Evolutionary conservation across 2,797 vertebrate genomes (phyloP).

Genomic region (Lacerta bilineata): DNA sequence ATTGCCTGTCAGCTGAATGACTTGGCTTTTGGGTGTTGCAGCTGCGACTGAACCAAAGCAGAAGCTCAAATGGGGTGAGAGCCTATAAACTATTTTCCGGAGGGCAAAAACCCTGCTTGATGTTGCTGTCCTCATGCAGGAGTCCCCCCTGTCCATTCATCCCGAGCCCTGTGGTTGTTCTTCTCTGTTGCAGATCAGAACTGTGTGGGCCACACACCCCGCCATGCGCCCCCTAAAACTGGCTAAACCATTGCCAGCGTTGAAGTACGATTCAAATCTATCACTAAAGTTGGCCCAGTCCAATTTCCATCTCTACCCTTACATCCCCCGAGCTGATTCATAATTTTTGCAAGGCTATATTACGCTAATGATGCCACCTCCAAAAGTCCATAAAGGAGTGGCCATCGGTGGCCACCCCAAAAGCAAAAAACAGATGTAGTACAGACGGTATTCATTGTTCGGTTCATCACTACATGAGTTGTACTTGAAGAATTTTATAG

Average conservation of each 20-base stretch:
- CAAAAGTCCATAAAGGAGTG: constrained; percentile 58
- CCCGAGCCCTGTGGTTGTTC: no score
- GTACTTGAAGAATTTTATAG: constrained; percentile 40
- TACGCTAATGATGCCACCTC: constrained; percentile 38
- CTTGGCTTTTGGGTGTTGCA: no score
- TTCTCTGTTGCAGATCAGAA: no score
- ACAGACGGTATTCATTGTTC: constrained; percentile 44
- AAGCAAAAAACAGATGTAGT: constrained; percentile 48
- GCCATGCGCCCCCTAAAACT: no score
- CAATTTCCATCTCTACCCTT: not conserved
- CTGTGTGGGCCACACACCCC: no score
- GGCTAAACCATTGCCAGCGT: no score
- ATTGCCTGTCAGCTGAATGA: no score
- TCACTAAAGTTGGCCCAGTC: not conserved
- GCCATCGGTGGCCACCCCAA: constrained; percentile 40
- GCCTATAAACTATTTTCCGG: not conserved
- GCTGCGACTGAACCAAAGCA: not conserved
- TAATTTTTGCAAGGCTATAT: constrained; percentile 54
- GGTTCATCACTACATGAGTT: constrained; percentile 41
- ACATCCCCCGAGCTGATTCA: constrained; percentile 56
- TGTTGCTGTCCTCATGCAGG: not conserved
- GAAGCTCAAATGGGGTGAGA: not conserved
- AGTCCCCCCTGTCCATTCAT: no score
- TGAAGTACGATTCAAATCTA: no score
- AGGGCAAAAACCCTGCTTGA: not conserved